Percentiles rank a stretch among this genome's conserved stretches.
These are phyloP conservation scores for Luscinia megarhynchos DNA, from an alignment of 2,797 vertebrate genomes.

Conservation along the genomic window DNA sequence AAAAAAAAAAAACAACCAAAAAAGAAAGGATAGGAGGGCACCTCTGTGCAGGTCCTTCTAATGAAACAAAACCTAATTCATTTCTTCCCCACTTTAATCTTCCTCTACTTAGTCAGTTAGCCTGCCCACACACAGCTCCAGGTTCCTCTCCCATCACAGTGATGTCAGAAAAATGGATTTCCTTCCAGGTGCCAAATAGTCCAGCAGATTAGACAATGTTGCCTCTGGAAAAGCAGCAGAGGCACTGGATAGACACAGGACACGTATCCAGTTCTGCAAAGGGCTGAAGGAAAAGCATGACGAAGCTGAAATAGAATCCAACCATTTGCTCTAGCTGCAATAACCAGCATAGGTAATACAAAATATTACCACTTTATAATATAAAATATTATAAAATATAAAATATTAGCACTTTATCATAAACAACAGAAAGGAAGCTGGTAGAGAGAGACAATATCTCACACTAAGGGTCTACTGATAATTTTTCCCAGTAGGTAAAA, in stretches of 20 bases:
- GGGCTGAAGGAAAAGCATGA: not conserved
- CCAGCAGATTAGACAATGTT: constrained; percentile 6
- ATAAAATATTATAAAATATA: no score
- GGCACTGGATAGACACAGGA: not conserved
- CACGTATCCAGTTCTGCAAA: not conserved
- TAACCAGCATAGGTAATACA: not conserved
- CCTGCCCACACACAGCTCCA: constrained; percentile 45
- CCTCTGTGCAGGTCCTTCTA: not conserved
- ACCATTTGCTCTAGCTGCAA: not conserved
- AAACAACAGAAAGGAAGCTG: not conserved
- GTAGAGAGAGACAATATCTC: not conserved
- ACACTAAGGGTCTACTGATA: not conserved
- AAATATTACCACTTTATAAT: not conserved
- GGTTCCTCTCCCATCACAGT: not conserved
- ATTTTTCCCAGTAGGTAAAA: not conserved
- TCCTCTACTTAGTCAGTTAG: constrained; percentile 8
- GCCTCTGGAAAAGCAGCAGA: not conserved
- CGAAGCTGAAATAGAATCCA: not conserved
- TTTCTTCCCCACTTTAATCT: constrained; percentile 40
- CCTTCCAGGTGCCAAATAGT: constrained; percentile 40
- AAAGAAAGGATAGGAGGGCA: not conserved
- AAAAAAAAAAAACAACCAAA: not conserved
- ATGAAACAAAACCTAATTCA: constrained; percentile 44
- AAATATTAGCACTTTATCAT: not conserved
- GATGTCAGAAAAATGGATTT: constrained; percentile 59